Evolutionary conservation across 2,888 invertebrate species (phyloP).

Genomic region (Meiosimyza platycephala): DNA sequence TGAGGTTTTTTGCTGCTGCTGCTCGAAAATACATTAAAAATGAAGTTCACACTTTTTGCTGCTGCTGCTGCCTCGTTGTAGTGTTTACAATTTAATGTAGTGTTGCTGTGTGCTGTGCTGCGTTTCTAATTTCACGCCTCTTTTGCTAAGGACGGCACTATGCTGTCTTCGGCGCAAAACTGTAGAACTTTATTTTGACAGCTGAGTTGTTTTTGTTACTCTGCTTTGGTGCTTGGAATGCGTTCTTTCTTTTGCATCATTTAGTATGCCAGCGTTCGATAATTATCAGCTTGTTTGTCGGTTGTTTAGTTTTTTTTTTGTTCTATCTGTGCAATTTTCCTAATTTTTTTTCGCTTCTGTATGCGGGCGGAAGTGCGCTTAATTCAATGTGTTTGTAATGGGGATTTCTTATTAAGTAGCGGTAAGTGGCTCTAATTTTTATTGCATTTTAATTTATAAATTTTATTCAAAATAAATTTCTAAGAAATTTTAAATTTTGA

Average conservation of each 20-base stretch:
- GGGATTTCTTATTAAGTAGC: no score
- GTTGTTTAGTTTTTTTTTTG: not conserved
- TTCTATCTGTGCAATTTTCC: not conserved
- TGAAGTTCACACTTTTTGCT: constrained; percentile 17
- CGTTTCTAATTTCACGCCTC: constrained; percentile 26
- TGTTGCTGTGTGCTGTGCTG: not conserved
- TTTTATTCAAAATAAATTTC: no score
- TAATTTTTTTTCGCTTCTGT: not conserved
- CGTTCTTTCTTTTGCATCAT: not conserved
- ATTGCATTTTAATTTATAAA: no score
- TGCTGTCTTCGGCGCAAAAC: no score
- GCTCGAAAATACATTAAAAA: constrained; percentile 15
- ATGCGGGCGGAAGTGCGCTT: constrained; percentile 10
- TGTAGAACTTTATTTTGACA: constrained; percentile 23
- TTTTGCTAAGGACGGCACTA: not conserved
- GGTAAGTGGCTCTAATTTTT: no score
- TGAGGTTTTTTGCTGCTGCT: not conserved
- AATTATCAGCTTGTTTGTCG: constrained; percentile 27
- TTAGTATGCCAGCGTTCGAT: constrained; percentile 11
- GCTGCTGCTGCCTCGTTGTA: not conserved
- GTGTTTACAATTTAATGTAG: not conserved
- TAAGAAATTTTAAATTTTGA: no score
- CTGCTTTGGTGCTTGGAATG: no score
- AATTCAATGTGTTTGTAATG: not conserved
- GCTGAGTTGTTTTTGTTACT: constrained; percentile 12